A percentile compares a stretch with the other conserved stretches of the same genome.
Conservation (phyloP, 2,797 vertebrate species). For the Pipistrellus nathusii region DNA sequence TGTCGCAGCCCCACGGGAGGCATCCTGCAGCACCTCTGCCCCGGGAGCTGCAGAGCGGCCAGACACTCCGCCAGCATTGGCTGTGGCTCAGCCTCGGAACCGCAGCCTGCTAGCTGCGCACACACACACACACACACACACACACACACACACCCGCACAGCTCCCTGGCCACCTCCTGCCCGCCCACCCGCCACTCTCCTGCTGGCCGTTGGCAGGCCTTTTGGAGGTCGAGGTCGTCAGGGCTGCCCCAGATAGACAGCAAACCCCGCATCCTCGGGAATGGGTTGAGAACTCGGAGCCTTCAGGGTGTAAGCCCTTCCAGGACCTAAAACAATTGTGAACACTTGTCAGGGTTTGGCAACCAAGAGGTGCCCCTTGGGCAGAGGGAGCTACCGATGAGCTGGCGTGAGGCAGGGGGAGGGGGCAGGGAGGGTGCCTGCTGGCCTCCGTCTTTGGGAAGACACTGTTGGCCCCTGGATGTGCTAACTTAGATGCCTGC, state of each 20-base stretch:
- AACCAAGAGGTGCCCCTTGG: neutral
- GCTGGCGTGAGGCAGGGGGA: neutral
- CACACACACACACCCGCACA: too few species aligned
- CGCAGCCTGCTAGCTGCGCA: neutral
- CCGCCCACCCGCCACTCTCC: neutral
- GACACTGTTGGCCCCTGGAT: neutral
- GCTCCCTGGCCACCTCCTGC: neutral
- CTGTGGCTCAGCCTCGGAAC: neutral
- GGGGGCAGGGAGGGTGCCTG: too few species aligned
- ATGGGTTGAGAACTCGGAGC: neutral
- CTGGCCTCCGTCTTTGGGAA: neutral
- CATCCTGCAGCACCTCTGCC: neutral
- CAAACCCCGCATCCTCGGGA: neutral
- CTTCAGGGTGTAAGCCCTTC: neutral
- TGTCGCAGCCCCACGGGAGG: neutral
- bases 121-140: too few species aligned
- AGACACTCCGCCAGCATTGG: neutral
- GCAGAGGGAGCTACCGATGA: too few species aligned
- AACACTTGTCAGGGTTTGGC: neutral
- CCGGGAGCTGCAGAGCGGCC: neutral
- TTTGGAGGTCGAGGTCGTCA: neutral
- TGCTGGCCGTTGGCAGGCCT: neutral
- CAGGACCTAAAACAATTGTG: accelerated
- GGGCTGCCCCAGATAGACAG: neutral
- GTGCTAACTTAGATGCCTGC: neutral